A percentile compares a stretch with the other conserved stretches of the same genome.
phyloP scores from a whole-genome alignment of 2,888 invertebrate genomes.

The Schrankia costaestrigalis region DNA sequence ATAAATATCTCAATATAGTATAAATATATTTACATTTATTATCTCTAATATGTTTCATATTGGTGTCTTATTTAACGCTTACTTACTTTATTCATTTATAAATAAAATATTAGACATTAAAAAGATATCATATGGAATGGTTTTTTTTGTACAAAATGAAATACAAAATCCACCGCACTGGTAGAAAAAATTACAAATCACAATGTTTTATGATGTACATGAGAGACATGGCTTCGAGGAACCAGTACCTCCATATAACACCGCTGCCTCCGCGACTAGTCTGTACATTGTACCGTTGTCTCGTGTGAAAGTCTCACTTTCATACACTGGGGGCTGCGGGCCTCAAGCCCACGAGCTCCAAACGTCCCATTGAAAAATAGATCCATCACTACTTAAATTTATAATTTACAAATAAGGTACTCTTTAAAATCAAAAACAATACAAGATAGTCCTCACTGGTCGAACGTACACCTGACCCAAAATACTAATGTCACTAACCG shows the following conservation, averaged over 20 bases:
- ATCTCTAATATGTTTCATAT: slow-evolving; percentile 72
- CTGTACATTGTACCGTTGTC: slow-evolving; percentile 68
- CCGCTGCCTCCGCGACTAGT: slow-evolving; percentile 59
- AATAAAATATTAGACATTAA: slow-evolving; percentile 73
- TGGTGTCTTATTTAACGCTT: slow-evolving; percentile 79
- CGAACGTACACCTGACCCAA: slow-evolving; percentile 46
- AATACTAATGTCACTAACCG: slow-evolving; percentile 67
- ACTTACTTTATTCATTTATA: slow-evolving; percentile 65
- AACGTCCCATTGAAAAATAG: slow-evolving; percentile 73
- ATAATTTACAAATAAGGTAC: slow-evolving; percentile 79
- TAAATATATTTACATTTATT: slow-evolving; percentile 80
- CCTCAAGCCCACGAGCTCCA: slow-evolving; percentile 32
- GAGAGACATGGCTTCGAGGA: slow-evolving; percentile 28
- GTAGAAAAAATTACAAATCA: slow-evolving; percentile 69
- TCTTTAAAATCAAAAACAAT: slow-evolving; percentile 71
- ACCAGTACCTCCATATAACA: slow-evolving; percentile 24
- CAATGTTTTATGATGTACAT: slow-evolving; percentile 57
- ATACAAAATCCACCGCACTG: slow-evolving; percentile 67
- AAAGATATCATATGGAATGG: slow-evolving; percentile 75
- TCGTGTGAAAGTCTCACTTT: slow-evolving; percentile 75
- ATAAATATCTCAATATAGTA: slow-evolving; percentile 79
- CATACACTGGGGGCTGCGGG: slow-evolving; percentile 40
- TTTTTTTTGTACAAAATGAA: slow-evolving; percentile 79
- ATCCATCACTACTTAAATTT: slow-evolving; percentile 77
- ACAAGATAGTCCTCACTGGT: slow-evolving; percentile 56